Evolutionary conservation across 2,113 vertebrate species (phyloP), one percentile per base, ranked within the genome.

Genomic region (Nothocercus julius): DNA sequence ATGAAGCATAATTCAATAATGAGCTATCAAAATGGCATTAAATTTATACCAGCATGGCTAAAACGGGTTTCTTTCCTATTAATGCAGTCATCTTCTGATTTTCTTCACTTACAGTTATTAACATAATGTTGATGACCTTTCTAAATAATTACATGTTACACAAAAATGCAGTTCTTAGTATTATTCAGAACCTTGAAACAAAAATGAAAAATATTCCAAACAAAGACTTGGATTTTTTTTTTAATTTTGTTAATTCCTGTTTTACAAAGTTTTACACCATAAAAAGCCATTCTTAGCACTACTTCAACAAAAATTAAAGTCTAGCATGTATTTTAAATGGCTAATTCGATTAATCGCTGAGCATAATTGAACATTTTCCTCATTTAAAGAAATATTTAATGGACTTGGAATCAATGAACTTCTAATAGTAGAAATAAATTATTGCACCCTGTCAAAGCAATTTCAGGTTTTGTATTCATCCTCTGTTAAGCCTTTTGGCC

Each of bases 341-440:
- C 34, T 51, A 24, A 70, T 89, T 91, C 21, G 63, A 73, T 78
- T 95, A 67, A 73, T 44, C 27, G 44, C 14, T 80, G 45, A 82
- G 19, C 10, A 28, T 72, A 92, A 75, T 54, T 54, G 34, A 89
- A 92, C 62, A 70, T 69, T 63, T 77, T 40, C 63, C 51, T 84
- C 20, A 25, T 53, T 90, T 91, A 82, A 30, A 56, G 80, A 61
- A 77, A 63, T 91, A 83, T 32, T 85, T 91, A 87, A 89, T 67
- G 32, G 45, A 76, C 51, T 85, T 85, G 72, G 62, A 94, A 81
- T 66, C 73, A 85, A 84, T 88, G 83, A 93, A 64, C 32, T 87
- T 90, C 44, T 87, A 83, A 95, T n/a, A 89, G 62, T 47, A 86
- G 81, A 96, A 96, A 97, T 95, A 97, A 92, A 96, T 95, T 94